These are phyloP conservation scores for Dynastes hyllus DNA, from an alignment of 2,888 invertebrate genomes.

Conservation along the genomic window DNA sequence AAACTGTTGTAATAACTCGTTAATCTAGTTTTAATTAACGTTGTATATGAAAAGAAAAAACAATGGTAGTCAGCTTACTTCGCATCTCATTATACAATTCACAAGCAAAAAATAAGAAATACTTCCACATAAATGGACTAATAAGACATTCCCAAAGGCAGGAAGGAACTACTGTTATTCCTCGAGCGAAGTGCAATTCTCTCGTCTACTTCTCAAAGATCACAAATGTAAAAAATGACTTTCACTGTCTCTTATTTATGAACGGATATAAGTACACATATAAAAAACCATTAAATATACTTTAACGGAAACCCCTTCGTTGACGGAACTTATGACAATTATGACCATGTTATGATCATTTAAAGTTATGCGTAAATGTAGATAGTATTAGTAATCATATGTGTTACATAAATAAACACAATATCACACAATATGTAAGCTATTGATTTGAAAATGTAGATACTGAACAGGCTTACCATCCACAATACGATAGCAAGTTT, in stretches of 20 bases:
- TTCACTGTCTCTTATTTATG: slow-evolving; percentile 19
- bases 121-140: background rate
- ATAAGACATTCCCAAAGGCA: background rate
- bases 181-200: background rate
- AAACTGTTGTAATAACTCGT: too few relatives aligned
- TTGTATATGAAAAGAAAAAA: too few relatives aligned
- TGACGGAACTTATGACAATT: background rate
- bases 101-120: background rate
- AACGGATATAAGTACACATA: background rate
- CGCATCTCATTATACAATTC: too few relatives aligned
- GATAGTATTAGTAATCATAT: background rate
- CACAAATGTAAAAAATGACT: slow-evolving; percentile 13
- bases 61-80: too few relatives aligned
- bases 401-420: too few relatives aligned
- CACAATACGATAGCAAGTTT: too few relatives aligned
- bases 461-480: too few relatives aligned
- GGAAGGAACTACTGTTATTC: slow-evolving; percentile 1
- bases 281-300: background rate
- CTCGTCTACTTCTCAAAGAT: slow-evolving; percentile 4
- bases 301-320: background rate
- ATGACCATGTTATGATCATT: background rate
- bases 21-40: too few relatives aligned
- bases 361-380: background rate
- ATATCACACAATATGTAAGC: too few relatives aligned
- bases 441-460: too few relatives aligned